These are phyloP conservation scores for Pelodiscus sinensis DNA, from an alignment of 2,113 vertebrate species.

Conservation along the genomic window DNA sequence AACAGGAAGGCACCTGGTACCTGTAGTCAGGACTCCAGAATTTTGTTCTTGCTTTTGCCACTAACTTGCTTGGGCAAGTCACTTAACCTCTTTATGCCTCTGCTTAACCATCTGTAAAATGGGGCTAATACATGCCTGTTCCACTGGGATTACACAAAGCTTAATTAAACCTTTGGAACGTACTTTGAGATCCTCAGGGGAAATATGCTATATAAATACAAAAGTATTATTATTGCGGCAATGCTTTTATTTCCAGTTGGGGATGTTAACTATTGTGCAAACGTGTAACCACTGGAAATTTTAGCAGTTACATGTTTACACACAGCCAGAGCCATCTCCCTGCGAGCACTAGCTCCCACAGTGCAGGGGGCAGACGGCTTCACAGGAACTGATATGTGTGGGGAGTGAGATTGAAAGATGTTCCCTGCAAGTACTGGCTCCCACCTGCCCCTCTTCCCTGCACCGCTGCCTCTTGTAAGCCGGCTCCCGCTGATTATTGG, in stretches of 20 bases:
- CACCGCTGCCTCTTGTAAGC: no score
- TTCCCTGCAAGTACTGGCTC: no score
- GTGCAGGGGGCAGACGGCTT: no score
- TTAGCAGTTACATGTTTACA: no score
- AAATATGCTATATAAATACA: conserved; percentile 68
- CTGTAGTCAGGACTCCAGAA: conserved; percentile 1
- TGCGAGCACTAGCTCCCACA: no score
- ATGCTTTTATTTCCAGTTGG: conserved; percentile 50
- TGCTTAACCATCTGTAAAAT: conserved; percentile 74
- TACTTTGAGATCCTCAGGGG: conserved; percentile 71
- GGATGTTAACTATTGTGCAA: no score
- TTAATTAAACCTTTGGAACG: conserved; percentile 75
- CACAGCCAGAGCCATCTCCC: no score
- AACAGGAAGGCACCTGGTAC: not conserved
- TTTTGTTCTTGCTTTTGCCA: conserved; percentile 45
- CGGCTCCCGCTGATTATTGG: no score
- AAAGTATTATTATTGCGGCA: conserved; percentile 69
- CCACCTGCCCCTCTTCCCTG: no score
- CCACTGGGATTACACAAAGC: conserved; percentile 65
- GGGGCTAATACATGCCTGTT: conserved; percentile 67
- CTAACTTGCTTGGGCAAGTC: conserved; percentile 64
- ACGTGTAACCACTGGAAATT: no score
- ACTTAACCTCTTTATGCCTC: conserved; percentile 73
- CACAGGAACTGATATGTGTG: no score
- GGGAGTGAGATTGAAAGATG: no score